A percentile compares a stretch with the other conserved stretches of the same genome.
These are phyloP conservation scores for Apeltes quadracus DNA, from an alignment of 2,113 vertebrate genomes.

Conservation along the genomic window DNA sequence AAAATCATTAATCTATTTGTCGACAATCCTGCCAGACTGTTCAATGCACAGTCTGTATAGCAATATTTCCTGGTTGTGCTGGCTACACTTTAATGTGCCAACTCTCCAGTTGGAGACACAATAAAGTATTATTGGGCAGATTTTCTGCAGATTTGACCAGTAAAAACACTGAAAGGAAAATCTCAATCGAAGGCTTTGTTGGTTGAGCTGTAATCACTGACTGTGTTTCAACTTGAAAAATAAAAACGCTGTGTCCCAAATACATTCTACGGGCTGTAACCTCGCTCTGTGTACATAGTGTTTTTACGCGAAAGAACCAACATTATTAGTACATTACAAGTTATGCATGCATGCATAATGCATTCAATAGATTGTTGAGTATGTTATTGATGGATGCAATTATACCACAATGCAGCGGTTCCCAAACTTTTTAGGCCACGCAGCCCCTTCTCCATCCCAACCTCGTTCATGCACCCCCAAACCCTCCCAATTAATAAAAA, in stretches of 20 bases:
- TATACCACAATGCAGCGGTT: background rate
- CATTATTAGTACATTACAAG: background rate
- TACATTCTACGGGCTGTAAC: background rate
- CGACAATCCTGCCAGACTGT: slow-evolving; percentile 27
- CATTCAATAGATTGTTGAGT: background rate
- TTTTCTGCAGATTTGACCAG: slow-evolving; percentile 43
- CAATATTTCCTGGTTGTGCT: slow-evolving; percentile 41
- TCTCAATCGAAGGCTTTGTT: slow-evolving; percentile 47
- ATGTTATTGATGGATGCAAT: background rate
- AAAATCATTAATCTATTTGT: slow-evolving; percentile 45
- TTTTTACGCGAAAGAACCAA: background rate
- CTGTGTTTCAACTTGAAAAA: slow-evolving; percentile 44
- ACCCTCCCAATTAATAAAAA: too few relatives aligned
- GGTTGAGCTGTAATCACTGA: slow-evolving; percentile 49
- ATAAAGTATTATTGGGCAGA: slow-evolving; percentile 43
- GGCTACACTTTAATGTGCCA: slow-evolving; percentile 27
- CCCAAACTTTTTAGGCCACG: too few relatives aligned
- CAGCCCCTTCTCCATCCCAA: too few relatives aligned
- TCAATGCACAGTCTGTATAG: slow-evolving; percentile 40
- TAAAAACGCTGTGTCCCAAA: background rate
- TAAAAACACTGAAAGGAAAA: slow-evolving; percentile 38
- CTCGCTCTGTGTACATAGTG: background rate
- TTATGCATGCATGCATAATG: background rate
- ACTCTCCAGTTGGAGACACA: slow-evolving; percentile 46
- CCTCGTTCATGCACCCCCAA: too few relatives aligned